Evolutionary conservation across 2,888 invertebrate species (phyloP), one percentile per base, ranked within the genome.

Genomic region (Andrena trimmerana): DNA sequence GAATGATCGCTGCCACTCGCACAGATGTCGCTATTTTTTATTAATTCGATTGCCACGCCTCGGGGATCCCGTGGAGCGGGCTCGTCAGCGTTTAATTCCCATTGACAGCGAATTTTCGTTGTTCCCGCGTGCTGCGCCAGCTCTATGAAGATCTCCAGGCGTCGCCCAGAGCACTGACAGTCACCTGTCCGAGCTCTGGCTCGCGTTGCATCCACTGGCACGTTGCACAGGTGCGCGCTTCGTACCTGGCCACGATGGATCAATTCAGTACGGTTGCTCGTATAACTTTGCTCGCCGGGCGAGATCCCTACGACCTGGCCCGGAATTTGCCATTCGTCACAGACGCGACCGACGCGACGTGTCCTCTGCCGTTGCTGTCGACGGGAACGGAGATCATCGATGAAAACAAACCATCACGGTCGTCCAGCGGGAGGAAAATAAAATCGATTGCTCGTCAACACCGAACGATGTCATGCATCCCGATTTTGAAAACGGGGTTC

Each of bases 141-240:
- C 52, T 83, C 89, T 84, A 85, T 86, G 89, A 91, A 90, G 88
- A 88, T 91, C 92, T 91, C 89, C 73, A 73, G 89, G 90, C 88
- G 81, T 83, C 84, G 90, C 91, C 85, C 73, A 85, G 73, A 81
- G 92, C 91, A 91, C 93, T 93, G 93, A 93, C 93, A 93, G 90
- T 93, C 93, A 93, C 92, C 92, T 93, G 93, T 93, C 93, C 88
- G 84, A 77, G 89, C 86, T 24, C 68, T 88, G 90, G 87, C 90
- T 90, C 90, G 85, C 89, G 88, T 88, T 86, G 85, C 82, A 83
- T 79, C 79, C 86, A 62, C 31, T 62, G 24, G 63, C 63, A 65
- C 54, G 65, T n/a, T 48, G 74, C 73, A 84, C 81, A 82, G 80
- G 80, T 82, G 82, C 75, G 42, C 67, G 63, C 52, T 48, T 54